Conservation (phyloP, 2,797 vertebrate genomes). For the Leptoclinus maculatus region DNA sequence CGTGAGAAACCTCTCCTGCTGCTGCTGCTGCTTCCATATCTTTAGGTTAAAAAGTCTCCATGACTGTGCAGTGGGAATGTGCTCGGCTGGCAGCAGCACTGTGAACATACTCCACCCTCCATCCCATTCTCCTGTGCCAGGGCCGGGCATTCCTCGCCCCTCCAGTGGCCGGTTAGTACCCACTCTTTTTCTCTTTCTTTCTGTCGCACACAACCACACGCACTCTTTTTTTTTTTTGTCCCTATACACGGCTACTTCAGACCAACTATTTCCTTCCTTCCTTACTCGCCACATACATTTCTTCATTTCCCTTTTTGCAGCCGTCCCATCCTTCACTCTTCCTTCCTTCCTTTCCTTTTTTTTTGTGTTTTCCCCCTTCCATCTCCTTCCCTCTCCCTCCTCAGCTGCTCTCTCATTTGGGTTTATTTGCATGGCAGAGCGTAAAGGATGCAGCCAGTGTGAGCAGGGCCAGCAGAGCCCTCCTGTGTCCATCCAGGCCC, state of each 20-base stretch:
- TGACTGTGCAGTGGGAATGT: constrained; percentile 75
- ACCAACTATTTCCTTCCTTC: constrained; percentile 57
- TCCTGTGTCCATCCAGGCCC: constrained; percentile 75
- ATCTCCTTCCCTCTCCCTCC: constrained; percentile 42
- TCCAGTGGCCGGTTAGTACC: constrained; percentile 68
- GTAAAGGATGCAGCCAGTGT: constrained; percentile 70
- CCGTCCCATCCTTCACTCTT: constrained; percentile 37
- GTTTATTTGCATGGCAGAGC: constrained; percentile 76
- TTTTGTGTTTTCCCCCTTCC: constrained; percentile 23
- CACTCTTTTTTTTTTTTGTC: constrained; percentile 61
- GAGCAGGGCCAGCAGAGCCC: constrained; percentile 74
- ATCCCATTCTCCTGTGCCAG: constrained; percentile 73
- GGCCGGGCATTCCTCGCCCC: constrained; percentile 79
- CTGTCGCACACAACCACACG: constrained; percentile 55
- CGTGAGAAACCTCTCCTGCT: constrained; percentile 20
- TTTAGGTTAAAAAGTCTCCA: constrained; percentile 75
- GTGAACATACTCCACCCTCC: constrained; percentile 76
- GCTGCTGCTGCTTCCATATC: constrained; percentile 49
- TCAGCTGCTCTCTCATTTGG: constrained; percentile 65
- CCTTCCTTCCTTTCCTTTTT: constrained; percentile 38
- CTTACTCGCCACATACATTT: constrained; percentile 60
- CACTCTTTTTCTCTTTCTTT: constrained; percentile 53
- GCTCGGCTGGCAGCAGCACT: constrained; percentile 70
- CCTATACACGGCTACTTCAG: constrained; percentile 53
- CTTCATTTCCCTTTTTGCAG: constrained; percentile 41